Conservation (phyloP, 2,113 vertebrate species). For the Toxostoma redivivum region DNA sequence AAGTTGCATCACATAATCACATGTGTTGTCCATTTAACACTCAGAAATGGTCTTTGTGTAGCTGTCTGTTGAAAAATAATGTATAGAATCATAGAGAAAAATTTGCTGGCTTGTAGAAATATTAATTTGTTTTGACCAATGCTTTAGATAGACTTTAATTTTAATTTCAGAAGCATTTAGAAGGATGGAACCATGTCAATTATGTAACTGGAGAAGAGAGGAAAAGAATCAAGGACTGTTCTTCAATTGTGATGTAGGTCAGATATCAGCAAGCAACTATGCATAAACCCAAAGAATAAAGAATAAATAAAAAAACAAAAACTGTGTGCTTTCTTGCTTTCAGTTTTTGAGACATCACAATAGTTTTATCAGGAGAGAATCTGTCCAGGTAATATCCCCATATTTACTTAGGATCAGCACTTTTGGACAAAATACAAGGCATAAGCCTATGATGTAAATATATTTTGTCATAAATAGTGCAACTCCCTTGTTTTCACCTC, state of each 20-base stretch:
- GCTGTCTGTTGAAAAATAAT: not conserved
- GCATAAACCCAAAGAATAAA: not conserved
- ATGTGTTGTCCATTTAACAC: not conserved
- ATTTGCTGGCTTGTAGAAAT: not conserved
- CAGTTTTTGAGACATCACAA: not conserved
- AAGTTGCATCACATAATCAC: not conserved
- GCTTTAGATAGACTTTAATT: not conserved
- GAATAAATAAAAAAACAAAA: not conserved
- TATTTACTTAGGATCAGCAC: not conserved
- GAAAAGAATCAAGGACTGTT: not conserved
- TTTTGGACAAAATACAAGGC: not conserved
- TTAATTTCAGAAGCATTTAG: not conserved
- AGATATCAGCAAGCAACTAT: not conserved
- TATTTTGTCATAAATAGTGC: conserved; percentile 47
- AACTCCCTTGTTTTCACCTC: conserved; percentile 32
- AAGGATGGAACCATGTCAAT: not conserved
- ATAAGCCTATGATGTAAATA: not conserved
- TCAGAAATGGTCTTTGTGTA: not conserved
- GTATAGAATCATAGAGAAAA: not conserved
- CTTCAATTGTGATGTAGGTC: not conserved
- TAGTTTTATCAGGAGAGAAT: not conserved
- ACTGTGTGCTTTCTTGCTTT: not conserved
- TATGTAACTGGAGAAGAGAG: not conserved
- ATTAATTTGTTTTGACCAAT: not conserved
- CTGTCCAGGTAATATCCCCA: conserved; percentile 33